A percentile compares a stretch with the other conserved stretches of the same genome.
Evolutionary conservation across 2,888 invertebrate species (phyloP).

Genomic region (Peribatodes rhomboidaria): DNA sequence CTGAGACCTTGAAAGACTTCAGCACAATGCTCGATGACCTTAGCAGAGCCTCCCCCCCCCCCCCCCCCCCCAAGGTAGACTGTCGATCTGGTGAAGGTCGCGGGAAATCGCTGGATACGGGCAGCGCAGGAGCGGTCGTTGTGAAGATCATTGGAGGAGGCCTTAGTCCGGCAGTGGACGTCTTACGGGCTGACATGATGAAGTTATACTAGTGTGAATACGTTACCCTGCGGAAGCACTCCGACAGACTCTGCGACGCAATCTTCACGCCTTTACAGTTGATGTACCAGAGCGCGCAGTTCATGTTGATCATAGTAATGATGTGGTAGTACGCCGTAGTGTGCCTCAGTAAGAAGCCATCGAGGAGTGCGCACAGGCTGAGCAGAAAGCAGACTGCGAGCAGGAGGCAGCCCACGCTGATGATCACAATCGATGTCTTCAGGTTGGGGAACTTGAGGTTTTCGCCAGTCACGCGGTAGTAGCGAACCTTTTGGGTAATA

Average conservation of each 20-base stretch:
- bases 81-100: too few species aligned
- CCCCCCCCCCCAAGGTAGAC: too few species aligned
- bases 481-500: conserved; percentile 74
- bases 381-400: conserved; percentile 87
- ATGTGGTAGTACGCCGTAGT: conserved; percentile 89
- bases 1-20: too few species aligned
- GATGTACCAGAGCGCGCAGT: conserved; percentile 90
- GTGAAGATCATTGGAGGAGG: too few species aligned
- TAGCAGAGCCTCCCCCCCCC: too few species aligned
- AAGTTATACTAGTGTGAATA: not conserved
- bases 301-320: conserved; percentile 91
- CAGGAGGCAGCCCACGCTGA: conserved; percentile 88
- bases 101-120: too few species aligned
- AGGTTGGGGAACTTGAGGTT: conserved; percentile 88
- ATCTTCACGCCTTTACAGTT: conserved; percentile 89
- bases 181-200: too few species aligned
- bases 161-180: too few species aligned
- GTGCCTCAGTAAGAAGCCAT: conserved; percentile 88
- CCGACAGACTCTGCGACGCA: conserved; percentile 86
- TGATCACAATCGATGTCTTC: conserved; percentile 87
- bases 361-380: conserved; percentile 86
- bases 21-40: too few species aligned
- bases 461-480: conserved; percentile 86
- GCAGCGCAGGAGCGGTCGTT: too few species aligned
- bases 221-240: conserved; percentile 81